These are phyloP conservation scores for Polydrusus cervinus DNA, from an alignment of 2,888 invertebrate genomes.

Conservation along the genomic window DNA sequence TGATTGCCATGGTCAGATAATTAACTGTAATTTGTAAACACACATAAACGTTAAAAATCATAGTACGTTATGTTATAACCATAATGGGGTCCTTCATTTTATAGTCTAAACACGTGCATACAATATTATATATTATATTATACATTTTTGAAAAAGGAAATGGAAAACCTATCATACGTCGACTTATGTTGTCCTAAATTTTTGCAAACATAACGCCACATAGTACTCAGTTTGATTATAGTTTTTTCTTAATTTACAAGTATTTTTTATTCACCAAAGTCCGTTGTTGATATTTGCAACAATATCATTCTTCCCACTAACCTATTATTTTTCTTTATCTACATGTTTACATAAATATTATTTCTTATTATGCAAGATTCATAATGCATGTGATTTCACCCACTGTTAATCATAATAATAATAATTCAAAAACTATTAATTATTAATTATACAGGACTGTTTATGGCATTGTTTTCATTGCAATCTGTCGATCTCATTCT, in stretches of 20 bases:
- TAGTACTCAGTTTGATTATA: no score
- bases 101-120: neutral
- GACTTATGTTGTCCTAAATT: no score
- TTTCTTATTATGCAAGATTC: slow-evolving; percentile 32
- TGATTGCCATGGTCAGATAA: slow-evolving; percentile 28
- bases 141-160: no score
- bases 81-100: neutral
- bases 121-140: neutral
- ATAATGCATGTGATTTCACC: slow-evolving; percentile 48
- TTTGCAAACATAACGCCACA: no score
- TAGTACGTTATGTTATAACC: no score
- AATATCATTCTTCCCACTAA: neutral
- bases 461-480: slow-evolving; percentile 38
- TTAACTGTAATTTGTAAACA: slow-evolving; percentile 17
- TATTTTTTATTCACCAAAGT: neutral
- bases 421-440: slow-evolving; percentile 41
- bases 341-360: slow-evolving; percentile 21
- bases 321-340: slow-evolving; percentile 6
- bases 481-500: slow-evolving; percentile 47
- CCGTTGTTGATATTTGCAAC: no score
- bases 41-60: neutral
- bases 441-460: slow-evolving; percentile 40
- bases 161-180: no score
- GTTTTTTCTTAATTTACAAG: neutral
- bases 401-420: slow-evolving; percentile 47